Percentiles rank a stretch among this genome's conserved stretches.
phyloP scores from a whole-genome alignment of 2,888 invertebrate species.

The Heliconius erato region DNA sequence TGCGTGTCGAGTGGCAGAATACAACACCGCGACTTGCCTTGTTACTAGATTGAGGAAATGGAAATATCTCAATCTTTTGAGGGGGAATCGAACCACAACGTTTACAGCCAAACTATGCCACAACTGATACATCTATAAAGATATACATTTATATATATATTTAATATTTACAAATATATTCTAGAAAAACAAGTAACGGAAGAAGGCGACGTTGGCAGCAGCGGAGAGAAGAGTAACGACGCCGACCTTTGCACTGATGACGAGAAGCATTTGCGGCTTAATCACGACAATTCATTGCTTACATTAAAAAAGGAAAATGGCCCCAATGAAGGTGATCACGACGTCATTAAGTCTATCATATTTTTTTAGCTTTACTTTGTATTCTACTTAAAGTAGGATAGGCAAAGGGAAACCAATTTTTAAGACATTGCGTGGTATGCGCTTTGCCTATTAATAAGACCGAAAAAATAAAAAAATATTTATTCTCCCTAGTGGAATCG shows the following conservation, averaged over 20 bases:
- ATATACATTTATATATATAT: not conserved
- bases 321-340: slow-evolving; percentile 21
- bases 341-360: not conserved
- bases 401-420: not conserved
- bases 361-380: not conserved
- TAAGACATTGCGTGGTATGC: too few species aligned
- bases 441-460: too few species aligned
- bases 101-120: too few species aligned
- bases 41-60: not conserved
- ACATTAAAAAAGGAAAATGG: slow-evolving; percentile 29
- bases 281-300: slow-evolving; percentile 67
- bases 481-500: too few species aligned
- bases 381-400: not conserved
- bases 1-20: too few species aligned
- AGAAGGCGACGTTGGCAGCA: slow-evolving; percentile 68
- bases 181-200: slow-evolving; percentile 73
- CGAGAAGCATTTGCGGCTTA: slow-evolving; percentile 78
- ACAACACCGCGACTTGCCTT: not conserved
- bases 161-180: slow-evolving; percentile 24
- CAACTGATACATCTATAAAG: too few species aligned
- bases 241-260: slow-evolving; percentile 76
- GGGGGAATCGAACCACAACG: too few species aligned
- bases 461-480: too few species aligned
- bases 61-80: too few species aligned
- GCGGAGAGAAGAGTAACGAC: slow-evolving; percentile 71